These are phyloP conservation scores for Loxodonta africana DNA, from an alignment of 2,113 vertebrate species.

Conservation along the genomic window DNA sequence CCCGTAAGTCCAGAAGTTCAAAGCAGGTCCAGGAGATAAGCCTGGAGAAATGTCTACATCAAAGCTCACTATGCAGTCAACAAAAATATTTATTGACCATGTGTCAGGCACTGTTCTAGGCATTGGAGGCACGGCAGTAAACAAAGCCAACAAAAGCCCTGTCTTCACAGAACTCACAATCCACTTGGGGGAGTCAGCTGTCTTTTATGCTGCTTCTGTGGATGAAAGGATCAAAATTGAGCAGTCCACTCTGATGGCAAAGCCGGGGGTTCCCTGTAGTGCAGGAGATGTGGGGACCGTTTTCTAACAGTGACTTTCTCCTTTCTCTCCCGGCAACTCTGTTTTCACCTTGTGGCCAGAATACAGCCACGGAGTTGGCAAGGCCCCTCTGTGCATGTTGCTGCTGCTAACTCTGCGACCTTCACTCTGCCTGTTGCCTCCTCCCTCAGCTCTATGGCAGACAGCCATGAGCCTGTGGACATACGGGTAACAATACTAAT, in stretches of 20 bases:
- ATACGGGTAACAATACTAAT: constrained; percentile 89
- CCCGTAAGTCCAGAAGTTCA: neutral
- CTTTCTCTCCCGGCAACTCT: neutral
- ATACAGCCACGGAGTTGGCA: constrained; percentile 85
- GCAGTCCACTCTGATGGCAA: neutral
- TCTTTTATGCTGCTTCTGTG: neutral
- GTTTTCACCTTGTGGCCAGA: constrained; percentile 76
- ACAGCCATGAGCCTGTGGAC: constrained; percentile 91
- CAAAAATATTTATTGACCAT: neutral
- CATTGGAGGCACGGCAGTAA: neutral
- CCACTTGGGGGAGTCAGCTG: neutral
- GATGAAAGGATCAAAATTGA: neutral
- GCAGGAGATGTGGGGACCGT: rapidly evolving
- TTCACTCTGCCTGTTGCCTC: constrained; percentile 92
- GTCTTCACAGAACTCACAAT: neutral
- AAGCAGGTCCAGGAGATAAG: neutral
- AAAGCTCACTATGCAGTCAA: neutral
- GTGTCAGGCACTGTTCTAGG: neutral
- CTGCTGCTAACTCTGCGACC: constrained; percentile 86
- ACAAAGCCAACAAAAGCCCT: neutral
- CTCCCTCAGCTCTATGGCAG: constrained; percentile 82
- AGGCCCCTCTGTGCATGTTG: constrained; percentile 85
- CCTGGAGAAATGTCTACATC: neutral
- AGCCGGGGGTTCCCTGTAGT: neutral
- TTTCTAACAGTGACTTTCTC: neutral